A percentile compares a stretch with the other conserved stretches of the same genome.
Evolutionary conservation across 2,113 vertebrate genomes (phyloP).

Genomic region (Dipodomys stephensi): DNA sequence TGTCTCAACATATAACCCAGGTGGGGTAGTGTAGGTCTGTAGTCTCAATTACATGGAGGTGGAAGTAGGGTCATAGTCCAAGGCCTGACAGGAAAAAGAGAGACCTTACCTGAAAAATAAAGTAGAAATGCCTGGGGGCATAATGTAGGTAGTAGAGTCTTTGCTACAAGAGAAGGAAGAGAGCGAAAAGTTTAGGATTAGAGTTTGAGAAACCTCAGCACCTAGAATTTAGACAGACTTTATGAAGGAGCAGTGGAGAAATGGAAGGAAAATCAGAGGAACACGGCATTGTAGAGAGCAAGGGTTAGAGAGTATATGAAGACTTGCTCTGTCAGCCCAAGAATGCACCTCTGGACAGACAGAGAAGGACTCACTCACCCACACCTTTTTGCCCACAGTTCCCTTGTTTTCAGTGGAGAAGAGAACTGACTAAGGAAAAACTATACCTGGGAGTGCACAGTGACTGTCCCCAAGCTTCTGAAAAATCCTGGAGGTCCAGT

Average conservation of each 20-base stretch:
- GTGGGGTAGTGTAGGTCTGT: too few relatives aligned
- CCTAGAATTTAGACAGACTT: too few relatives aligned
- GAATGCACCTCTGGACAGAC: too few relatives aligned
- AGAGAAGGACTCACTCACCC: neutral
- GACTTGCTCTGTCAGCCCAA: neutral
- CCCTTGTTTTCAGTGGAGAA: neutral
- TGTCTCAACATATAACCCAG: too few relatives aligned
- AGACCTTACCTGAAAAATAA: too few relatives aligned
- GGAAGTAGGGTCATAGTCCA: too few relatives aligned
- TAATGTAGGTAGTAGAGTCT: too few relatives aligned
- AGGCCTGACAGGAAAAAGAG: too few relatives aligned
- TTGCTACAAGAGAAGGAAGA: neutral
- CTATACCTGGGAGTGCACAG: too few relatives aligned
- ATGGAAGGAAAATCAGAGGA: neutral
- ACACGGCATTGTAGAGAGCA: neutral
- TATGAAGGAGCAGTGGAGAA: neutral
- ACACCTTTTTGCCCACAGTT: accelerated
- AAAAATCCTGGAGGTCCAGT: neutral
- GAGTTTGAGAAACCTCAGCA: neutral
- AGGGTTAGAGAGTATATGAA: too few relatives aligned
- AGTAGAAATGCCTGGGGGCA: too few relatives aligned
- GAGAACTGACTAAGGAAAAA: neutral
- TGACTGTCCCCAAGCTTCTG: neutral
- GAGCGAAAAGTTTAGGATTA: neutral
- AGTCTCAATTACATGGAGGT: too few relatives aligned